Conservation (phyloP, 2,888 invertebrate species). For the Spilosoma lubricipeda region DNA sequence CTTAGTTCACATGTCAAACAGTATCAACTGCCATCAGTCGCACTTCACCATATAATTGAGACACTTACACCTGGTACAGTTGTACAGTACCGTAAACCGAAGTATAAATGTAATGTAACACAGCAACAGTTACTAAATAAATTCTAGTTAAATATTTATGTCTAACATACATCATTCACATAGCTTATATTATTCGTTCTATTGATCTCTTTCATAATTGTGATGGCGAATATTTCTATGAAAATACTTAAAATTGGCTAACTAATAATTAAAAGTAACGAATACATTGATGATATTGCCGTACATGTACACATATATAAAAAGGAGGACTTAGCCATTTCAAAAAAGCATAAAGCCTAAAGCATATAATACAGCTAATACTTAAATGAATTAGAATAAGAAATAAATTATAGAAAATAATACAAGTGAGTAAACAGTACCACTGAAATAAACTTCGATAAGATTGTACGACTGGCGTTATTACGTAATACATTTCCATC, state of each 20-base stretch:
- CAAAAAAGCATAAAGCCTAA: conserved; percentile 75
- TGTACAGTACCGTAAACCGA: conserved; percentile 64
- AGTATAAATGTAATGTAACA: conserved; percentile 69
- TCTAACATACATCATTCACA: conserved; percentile 75
- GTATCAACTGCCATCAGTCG: conserved; percentile 83
- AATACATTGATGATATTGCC: conserved; percentile 74
- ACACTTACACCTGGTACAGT: conserved; percentile 59
- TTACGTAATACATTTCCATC: conserved; percentile 52
- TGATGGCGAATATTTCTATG: conserved; percentile 76
- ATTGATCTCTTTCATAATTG: conserved; percentile 75
- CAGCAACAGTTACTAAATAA: conserved; percentile 78
- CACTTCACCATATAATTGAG: conserved; percentile 65
- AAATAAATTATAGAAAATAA: conserved; percentile 77
- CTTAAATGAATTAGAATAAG: conserved; percentile 57
- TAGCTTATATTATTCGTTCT: conserved; percentile 73
- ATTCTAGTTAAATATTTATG: conserved; percentile 72
- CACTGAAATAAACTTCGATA: conserved; percentile 62
- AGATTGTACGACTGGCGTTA: conserved; percentile 49
- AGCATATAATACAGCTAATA: conserved; percentile 80
- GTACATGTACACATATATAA: conserved; percentile 55
- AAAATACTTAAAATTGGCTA: conserved; percentile 79
- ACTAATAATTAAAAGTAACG: conserved; percentile 74
- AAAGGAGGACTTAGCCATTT: conserved; percentile 70
- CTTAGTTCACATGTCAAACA: conserved; percentile 78
- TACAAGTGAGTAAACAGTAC: conserved; percentile 62